Percentiles rank a stretch among this genome's conserved stretches.
Conservation (phyloP, 2,888 invertebrate species). For the Caenorhabditis sp. region DNA sequence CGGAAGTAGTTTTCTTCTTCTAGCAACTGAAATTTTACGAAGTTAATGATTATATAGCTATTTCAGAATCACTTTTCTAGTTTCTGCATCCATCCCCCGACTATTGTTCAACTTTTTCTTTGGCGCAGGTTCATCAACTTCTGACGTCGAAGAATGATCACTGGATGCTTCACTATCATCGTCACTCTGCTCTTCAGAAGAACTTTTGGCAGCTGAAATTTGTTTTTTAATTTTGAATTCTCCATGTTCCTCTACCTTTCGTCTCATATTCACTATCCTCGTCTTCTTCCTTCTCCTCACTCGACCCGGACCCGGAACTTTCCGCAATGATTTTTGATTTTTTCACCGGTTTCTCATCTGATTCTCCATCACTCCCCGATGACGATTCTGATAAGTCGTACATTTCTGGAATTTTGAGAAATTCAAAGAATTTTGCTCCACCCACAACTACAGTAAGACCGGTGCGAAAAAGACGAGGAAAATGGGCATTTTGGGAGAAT, state of each 20-base stretch:
- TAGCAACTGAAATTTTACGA: constrained; percentile 65
- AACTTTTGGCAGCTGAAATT: constrained; percentile 33
- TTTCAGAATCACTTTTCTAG: constrained; percentile 55
- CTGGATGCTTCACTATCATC: constrained; percentile 48
- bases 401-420: constrained; percentile 45
- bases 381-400: constrained; percentile 69
- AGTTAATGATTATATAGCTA: background rate
- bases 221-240: no score
- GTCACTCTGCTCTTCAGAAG: constrained; percentile 33
- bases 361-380: constrained; percentile 61
- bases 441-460: background rate
- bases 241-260: no score
- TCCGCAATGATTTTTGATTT: constrained; percentile 9
- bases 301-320: constrained; percentile 7
- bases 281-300: constrained; percentile 66
- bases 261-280: constrained; percentile 57
- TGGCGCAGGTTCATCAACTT: constrained; percentile 33
- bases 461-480: background rate
- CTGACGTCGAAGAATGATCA: constrained; percentile 46
- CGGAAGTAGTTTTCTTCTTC: constrained; percentile 75
- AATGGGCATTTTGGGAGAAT: background rate
- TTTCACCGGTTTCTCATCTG: constrained; percentile 55
- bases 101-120: constrained; percentile 42
- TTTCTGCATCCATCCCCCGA: constrained; percentile 69
- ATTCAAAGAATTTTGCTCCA: background rate